Base-by-base conservation (phyloP, 2,888 invertebrate species). In the Folsomia candida region DNA sequence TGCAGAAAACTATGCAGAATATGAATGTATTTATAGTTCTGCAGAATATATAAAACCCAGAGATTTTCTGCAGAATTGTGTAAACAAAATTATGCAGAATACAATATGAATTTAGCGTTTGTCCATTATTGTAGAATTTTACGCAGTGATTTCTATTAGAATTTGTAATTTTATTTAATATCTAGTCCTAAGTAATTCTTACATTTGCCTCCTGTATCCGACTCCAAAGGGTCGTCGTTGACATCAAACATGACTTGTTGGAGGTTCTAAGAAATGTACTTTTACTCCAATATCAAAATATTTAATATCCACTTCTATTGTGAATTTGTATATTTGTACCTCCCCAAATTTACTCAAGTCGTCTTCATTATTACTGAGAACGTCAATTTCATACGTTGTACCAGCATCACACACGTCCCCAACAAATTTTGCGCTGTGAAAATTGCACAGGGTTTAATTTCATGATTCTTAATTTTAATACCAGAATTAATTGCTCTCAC, bases 341-440 rank as follows among this genome's bases (percentile, higher is more conserved):
- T 51, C 24, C 51, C 51, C 64, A 2, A 51, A 51, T 64, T 20
- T 51, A 28, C 29, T 29, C 14, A 62, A n/a, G 51, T 64, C 64
- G 11, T 64, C 64, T 64, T 64, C 51, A 64, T 64, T 51, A 2
- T 24, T 37, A 2, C 11, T 9, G 11, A 29, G 37, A 11, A 37
- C 51, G 22, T 64, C 37, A 11, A 64, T 51, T 24, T 64, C 64
- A 11, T 9, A 20, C 11, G 22, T 29, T 1, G 2, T 27, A 2
- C 66, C 51, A 22, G 54, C 47, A 0, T 62, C 62, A 22, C 73
- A 73, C 29, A 73, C 61, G 27, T 70, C 37, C 11, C 60, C 61
- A 20, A 22, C 57, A 24, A 70, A 54, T 6, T 64, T 47, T 2
- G 70, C 29, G 4, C 70, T 73, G 27, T 47, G n/a, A n/a, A n/a